Percentiles rank a stretch among this genome's conserved stretches.
Evolutionary conservation across 2,888 invertebrate genomes (phyloP).

Genomic region (Glaucopsyche alexis): DNA sequence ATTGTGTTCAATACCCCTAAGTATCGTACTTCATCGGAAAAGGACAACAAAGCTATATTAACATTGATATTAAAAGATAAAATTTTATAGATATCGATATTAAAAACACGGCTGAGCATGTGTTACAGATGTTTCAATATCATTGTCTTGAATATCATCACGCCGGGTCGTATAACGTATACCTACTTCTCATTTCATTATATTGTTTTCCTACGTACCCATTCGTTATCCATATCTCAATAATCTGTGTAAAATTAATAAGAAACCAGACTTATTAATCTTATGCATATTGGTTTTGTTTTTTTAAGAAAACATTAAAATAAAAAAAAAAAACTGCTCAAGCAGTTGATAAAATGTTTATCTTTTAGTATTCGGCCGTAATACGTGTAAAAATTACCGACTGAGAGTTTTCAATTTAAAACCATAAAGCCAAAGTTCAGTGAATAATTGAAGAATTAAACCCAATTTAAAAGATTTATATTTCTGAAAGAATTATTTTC

Average conservation of each 20-base stretch:
- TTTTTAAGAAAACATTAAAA: too few species aligned
- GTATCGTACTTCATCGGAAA: not conserved
- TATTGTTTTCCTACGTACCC: not conserved
- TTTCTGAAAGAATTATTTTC: too few species aligned
- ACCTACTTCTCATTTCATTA: conserved; percentile 15
- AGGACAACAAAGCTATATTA: not conserved
- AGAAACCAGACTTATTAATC: too few species aligned
- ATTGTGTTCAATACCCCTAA: not conserved
- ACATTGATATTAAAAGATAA: conserved; percentile 22
- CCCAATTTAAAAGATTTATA: too few species aligned
- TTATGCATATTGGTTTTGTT: too few species aligned
- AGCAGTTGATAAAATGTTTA: too few species aligned
- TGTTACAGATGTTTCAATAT: conserved; percentile 18
- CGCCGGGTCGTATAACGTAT: not conserved
- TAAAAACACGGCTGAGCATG: conserved; percentile 26
- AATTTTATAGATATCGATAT: conserved; percentile 30
- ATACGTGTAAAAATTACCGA: too few species aligned
- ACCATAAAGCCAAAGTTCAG: too few species aligned
- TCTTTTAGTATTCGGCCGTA: too few species aligned
- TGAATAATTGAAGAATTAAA: too few species aligned
- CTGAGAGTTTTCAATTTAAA: too few species aligned
- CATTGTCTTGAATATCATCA: not conserved
- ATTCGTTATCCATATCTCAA: not conserved
- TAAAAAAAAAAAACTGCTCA: not conserved
- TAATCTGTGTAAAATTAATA: too few species aligned